phyloP scores from a whole-genome alignment of 2,888 invertebrate genomes.

The Tetragnatha montana region DNA sequence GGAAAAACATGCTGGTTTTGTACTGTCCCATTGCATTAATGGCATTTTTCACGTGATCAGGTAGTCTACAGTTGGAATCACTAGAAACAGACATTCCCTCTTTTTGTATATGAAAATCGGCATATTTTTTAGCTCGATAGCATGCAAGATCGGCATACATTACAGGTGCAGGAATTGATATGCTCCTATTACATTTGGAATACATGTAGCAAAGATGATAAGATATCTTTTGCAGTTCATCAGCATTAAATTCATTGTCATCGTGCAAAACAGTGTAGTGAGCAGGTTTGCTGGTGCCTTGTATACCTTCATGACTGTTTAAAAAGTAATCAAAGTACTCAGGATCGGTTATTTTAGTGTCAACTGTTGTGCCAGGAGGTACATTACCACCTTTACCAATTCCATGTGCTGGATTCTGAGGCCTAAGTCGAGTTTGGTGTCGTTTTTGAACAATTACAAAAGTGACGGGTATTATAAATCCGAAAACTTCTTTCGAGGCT shows the following conservation, averaged over 20 bases:
- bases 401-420: slow-evolving; percentile 64
- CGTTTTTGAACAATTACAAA: slow-evolving; percentile 97
- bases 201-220: slow-evolving; percentile 74
- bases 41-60: slow-evolving; percentile 33
- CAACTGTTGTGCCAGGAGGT: slow-evolving; percentile 91
- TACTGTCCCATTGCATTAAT: slow-evolving; percentile 47
- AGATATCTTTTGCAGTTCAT: slow-evolving; percentile 72
- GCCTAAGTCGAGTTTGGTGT: slow-evolving; percentile 87
- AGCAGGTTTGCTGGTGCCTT: slow-evolving; percentile 74
- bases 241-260: slow-evolving; percentile 72
- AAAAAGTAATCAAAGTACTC: slow-evolving; percentile 92
- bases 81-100: slow-evolving; percentile 3
- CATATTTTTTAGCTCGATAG: slow-evolving; percentile 71
- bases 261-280: slow-evolving; percentile 72
- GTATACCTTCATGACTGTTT: slow-evolving; percentile 81
- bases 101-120: slow-evolving; percentile 34
- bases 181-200: slow-evolving; percentile 73
- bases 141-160: slow-evolving; percentile 73
- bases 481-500: slow-evolving; percentile 82
- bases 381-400: slow-evolving; percentile 81
- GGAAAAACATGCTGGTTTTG: slow-evolving; percentile 42
- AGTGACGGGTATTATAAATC: slow-evolving; percentile 86
- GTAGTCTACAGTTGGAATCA: slow-evolving; percentile 2
- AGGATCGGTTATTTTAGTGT: slow-evolving; percentile 89
- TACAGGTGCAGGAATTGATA: slow-evolving; percentile 75